Base-by-base conservation (phyloP, 2,888 invertebrate species). In the Petrolisthes manimaculis region DNA sequence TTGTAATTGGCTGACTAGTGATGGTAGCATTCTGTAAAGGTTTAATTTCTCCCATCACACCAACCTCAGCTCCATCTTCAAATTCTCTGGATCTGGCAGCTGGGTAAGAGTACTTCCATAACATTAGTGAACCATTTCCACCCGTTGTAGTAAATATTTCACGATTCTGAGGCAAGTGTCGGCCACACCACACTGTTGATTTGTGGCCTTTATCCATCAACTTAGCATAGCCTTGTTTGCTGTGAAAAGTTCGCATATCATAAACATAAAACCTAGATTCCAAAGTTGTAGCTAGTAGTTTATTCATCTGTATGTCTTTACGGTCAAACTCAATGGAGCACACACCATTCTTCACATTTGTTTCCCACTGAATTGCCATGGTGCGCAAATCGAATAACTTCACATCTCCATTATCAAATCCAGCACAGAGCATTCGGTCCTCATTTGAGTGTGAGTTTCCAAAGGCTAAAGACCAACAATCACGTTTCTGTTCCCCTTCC, bases 41-140 rank as follows among this genome's bases (percentile, higher is more conserved):
- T 55, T 94, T 94, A 54, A 98, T 92, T 61, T 94, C 95, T 0
- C 98, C 98, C 1, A 96, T 93, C 0, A 97, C 95, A 3, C 98
- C 98, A 86, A 95, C 93, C 0, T 95, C 94, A 2, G 94, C 94
- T 0, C 96, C 97, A 91, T 97, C 96, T 0, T 94, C 93, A 92
- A 96, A 96, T 74, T 95, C 95, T 71, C 95, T 95, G 77, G 94
- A 95, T 71, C 98, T 94, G 91, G 95, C 95, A 9, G 95, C 95
- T 0, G 98, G 98, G 93, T 98, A 98, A 90, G 95, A 94, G 92
- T 99, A 98, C 94, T 98, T 97, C 98, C 98, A 99, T n/a, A 99
- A 94, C 91, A 96, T 95, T 24, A 98, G 93, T n/a, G 97, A 96
- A 8, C 99, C 99, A 91, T 95, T 95, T 0, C 99, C 99, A 3